Conservation (phyloP, 2,888 invertebrate species). For the Galerucella pusilla region DNA sequence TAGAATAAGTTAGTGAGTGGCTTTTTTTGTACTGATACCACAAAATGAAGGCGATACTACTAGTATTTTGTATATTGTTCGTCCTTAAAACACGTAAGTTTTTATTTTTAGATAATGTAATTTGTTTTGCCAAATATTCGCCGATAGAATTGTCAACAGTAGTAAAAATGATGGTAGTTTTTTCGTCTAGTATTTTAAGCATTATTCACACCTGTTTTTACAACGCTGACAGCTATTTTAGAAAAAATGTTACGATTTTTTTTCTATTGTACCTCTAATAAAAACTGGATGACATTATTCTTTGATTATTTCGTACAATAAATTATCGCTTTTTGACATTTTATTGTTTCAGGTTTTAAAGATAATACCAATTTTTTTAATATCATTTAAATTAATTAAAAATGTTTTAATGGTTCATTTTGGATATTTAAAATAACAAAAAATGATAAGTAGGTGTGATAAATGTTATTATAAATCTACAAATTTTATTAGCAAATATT, state of each 20-base stretch:
- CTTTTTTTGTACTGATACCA: constrained; percentile 30
- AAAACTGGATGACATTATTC: neutral
- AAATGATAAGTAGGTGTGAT: too few relatives aligned
- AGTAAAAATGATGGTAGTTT: constrained; percentile 14
- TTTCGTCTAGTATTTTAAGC: constrained; percentile 3
- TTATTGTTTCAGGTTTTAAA: neutral
- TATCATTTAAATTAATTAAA: too few relatives aligned
- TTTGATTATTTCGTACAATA: neutral
- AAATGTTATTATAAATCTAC: too few relatives aligned
- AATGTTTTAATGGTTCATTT: too few relatives aligned
- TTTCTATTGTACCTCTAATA: neutral
- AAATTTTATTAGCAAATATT: too few relatives aligned
- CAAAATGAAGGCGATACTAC: constrained; percentile 41
- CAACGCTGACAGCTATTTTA: neutral
- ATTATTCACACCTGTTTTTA: constrained; percentile 21
- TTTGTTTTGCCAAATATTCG: constrained; percentile 37
- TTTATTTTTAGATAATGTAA: constrained; percentile 44
- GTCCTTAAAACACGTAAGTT: constrained; percentile 45
- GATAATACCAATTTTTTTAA: neutral
- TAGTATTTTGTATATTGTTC: constrained; percentile 37
- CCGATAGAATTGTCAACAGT: constrained; percentile 34
- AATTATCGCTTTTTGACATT: neutral
- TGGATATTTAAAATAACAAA: too few relatives aligned
- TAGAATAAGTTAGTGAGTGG: constrained; percentile 37
- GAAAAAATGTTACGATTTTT: too few relatives aligned